These are phyloP conservation scores for Cartodere bifasciata DNA, from an alignment of 2,888 invertebrate genomes.

Conservation along the genomic window DNA sequence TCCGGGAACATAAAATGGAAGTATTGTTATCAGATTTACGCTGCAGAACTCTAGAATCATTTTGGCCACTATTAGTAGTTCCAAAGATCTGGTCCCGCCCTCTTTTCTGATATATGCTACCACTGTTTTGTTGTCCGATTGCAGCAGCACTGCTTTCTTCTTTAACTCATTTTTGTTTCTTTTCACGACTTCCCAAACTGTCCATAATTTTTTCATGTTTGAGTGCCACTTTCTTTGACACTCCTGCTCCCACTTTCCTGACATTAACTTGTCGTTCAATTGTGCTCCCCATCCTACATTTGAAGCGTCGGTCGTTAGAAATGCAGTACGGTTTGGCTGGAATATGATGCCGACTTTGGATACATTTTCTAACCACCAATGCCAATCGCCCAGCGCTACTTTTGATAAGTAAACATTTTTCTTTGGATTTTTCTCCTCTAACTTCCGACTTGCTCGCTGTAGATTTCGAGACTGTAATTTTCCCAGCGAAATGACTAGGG, in stretches of 20 bases:
- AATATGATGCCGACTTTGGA: slow-evolving; percentile 9
- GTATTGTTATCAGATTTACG: neutral
- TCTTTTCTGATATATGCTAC: slow-evolving; percentile 10
- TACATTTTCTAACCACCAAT: slow-evolving; percentile 14
- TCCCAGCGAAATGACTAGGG: neutral
- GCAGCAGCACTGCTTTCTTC: slow-evolving; percentile 11
- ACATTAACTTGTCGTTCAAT: neutral
- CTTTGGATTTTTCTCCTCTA: neutral
- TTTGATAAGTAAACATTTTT: neutral
- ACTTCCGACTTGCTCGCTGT: neutral
- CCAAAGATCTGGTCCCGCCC: slow-evolving; percentile 10
- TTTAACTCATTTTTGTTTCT: slow-evolving; percentile 1
- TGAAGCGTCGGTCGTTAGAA: slow-evolving; percentile 15
- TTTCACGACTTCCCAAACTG: neutral
- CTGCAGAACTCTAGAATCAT: slow-evolving; percentile 8
- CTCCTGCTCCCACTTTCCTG: slow-evolving; percentile 2
- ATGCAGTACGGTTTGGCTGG: slow-evolving; percentile 10
- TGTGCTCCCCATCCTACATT: slow-evolving; percentile 9
- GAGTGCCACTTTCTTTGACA: slow-evolving; percentile 5
- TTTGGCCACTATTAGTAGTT: slow-evolving; percentile 2
- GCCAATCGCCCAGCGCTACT: slow-evolving; percentile 5
- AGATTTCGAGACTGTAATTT: slow-evolving; percentile 7
- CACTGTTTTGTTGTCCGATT: slow-evolving; percentile 15
- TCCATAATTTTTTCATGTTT: slow-evolving; percentile 7
- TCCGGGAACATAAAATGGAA: slow-evolving; percentile 12